Evolutionary conservation across 2,888 invertebrate species (phyloP), one percentile per base, ranked within the genome.

Genomic region (Muschampia plurimacula): DNA sequence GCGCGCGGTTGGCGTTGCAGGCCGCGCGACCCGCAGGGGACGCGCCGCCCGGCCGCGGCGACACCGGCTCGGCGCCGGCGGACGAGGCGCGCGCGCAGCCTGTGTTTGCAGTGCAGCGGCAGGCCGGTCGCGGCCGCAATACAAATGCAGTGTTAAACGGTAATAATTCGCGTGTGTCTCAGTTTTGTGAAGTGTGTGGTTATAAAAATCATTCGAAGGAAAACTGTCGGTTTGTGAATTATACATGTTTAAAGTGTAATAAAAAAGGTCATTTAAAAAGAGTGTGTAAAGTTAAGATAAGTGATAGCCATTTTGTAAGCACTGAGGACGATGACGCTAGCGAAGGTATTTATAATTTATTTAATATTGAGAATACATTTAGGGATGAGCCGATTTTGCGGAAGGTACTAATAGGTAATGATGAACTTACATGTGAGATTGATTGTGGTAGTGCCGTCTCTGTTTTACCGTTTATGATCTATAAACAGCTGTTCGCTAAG

Each of bases 211-310:
- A 66, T 66, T 66, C 52, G 0, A n/a, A 32, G 32, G 52, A 52
- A 49, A 28, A 52, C 15, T 66, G 52, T 36, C 66, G 66, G 3
- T 66, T 49, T 41, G 41, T 52, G 8, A 66, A 66, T 66, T 66
- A 66, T 36, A 55, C 36, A 7, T 66, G 68, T 72, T 71, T 63
- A 52, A 75, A 68, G 32, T 76, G 72, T 49, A 68, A 72, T 10
- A 70, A 69, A 69, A 72, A 72, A 13, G 74, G 76, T 28, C 71
- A 74, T 46, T 63, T 74, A 44, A 69, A 60, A 15, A 67, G 72
- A 59, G 46, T 62, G 15, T 62, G 63, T 63, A 63, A 63, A 22
- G 10, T 15, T 63, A 63, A 28, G 15, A 10, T 63, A 63, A 63
- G 15, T 41, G 15, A 63, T 44, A 63, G 22, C 12, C 36, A 63